Evolutionary conservation across 2,888 invertebrate genomes (phyloP), one percentile per base, ranked within the genome.

Genomic region (Macrophya alboannulata): DNA sequence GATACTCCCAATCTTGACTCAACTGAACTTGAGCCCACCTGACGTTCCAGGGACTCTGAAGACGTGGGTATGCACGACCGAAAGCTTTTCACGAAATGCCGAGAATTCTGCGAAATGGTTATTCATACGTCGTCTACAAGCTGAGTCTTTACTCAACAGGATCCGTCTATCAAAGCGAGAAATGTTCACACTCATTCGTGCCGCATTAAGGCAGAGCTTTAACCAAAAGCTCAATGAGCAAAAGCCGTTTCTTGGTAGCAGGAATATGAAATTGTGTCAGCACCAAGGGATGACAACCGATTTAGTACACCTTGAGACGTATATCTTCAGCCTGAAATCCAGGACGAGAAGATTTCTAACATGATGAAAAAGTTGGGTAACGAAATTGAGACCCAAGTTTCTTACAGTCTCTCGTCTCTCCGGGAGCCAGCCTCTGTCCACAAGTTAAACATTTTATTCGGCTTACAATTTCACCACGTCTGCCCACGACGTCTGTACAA

Each of bases 381-480:
- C n/a, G 8, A 45, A 45, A 21, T 21, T 37, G 6, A 55, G 15
- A 48, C 17, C 77, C n/a, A 43, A 77, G 15, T 77, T 51, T 77
- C 55, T 77, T 55, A 55, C 31, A 37, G 55, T 77, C 6, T 77
- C 51, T 17, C n/a, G 74, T 74, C 43, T 45, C 8, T 15, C 45
- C 8, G 8, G 9, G 17, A 25, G 79, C 55, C 40, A 21, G 25
- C 43, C 59, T 62, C 43, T 40, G 59, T 43, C 81, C 62, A 15
- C 59, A 59, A 81, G 59, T 62, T 81, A 15, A 59, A 59, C 81
- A 81, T 62, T 62, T 43, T 81, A 62, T 62, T 21, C 79, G 25
- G 51, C 25, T 77, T 21, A 81, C 43, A 25, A 79, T 79, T 79
- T 79, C 62, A 43, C 21, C 37, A 81, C 21, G 15, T 81, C 79